phyloP scores from a whole-genome alignment of 2,888 invertebrate species.

The Carterocephalus palaemon region DNA sequence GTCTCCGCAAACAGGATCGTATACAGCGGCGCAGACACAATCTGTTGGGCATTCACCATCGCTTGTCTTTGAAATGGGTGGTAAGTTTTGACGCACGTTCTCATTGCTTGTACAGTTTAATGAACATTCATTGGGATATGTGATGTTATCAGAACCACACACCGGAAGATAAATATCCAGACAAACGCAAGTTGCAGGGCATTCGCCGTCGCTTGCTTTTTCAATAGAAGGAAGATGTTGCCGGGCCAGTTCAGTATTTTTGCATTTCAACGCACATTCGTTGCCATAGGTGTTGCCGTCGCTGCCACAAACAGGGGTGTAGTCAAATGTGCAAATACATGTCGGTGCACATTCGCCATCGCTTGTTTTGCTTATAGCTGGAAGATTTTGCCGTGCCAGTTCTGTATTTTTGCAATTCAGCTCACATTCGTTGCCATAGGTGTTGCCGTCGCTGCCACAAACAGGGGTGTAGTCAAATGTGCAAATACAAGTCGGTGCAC shows the following conservation, averaged over 20 bases:
- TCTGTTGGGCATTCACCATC: constrained; percentile 24
- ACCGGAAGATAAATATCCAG: constrained; percentile 25
- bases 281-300: constrained; percentile 27
- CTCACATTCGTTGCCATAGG: too few relatives aligned
- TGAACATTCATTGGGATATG: constrained; percentile 31
- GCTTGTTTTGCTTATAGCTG: too few relatives aligned
- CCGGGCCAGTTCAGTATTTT: constrained; percentile 14
- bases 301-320: constrained; percentile 27
- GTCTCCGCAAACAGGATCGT: constrained; percentile 38
- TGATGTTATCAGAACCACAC: constrained; percentile 29
- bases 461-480: too few relatives aligned
- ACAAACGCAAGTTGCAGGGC: constrained; percentile 22
- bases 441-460: too few relatives aligned
- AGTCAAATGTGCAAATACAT: too few relatives aligned
- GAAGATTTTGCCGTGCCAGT: too few relatives aligned
- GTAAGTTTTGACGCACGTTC: constrained; percentile 2
- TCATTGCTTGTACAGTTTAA: constrained; percentile 23
- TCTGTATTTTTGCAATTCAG: too few relatives aligned
- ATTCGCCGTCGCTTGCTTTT: constrained; percentile 21
- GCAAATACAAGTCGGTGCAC: too few relatives aligned
- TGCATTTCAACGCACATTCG: constrained; percentile 19
- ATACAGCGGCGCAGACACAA: constrained; percentile 24
- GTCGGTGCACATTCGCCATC: too few relatives aligned
- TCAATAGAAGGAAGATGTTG: constrained; percentile 3
- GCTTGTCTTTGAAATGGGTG: constrained; percentile 8